These are phyloP conservation scores for Morinoia aosen DNA, from an alignment of 2,888 invertebrate species.

Conservation along the genomic window DNA sequence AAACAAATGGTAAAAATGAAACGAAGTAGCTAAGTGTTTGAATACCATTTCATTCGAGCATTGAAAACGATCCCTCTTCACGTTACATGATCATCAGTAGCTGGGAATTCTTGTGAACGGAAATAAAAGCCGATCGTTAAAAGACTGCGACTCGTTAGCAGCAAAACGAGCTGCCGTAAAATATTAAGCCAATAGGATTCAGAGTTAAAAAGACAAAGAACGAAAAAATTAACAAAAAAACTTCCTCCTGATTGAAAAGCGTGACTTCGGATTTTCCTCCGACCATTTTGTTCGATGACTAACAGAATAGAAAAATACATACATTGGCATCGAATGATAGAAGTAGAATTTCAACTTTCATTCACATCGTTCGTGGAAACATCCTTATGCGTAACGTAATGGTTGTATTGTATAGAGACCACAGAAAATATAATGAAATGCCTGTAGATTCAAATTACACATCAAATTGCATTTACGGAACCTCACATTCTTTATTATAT, in stretches of 20 bases:
- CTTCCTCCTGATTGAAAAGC: neutral
- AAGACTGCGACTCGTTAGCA: neutral
- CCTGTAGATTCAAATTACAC: no score
- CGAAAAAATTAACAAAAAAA: neutral
- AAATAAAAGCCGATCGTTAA: neutral
- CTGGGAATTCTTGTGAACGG: neutral
- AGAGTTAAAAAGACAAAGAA: neutral
- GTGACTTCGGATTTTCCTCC: neutral
- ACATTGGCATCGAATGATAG: neutral
- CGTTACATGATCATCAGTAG: neutral
- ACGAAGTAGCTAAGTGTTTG: neutral
- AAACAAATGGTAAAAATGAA: no score
- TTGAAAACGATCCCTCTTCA: neutral
- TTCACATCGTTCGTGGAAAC: neutral
- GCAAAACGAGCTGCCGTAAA: neutral
- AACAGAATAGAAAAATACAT: neutral
- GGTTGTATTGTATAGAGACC: neutral
- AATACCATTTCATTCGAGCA: neutral
- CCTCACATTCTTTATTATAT: no score
- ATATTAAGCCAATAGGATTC: neutral
- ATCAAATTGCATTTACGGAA: no score
- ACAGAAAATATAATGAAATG: neutral
- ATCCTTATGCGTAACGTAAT: neutral
- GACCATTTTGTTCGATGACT: neutral
- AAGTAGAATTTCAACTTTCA: neutral